These are phyloP conservation scores for Thunnus maccoyii DNA, from an alignment of 2,113 vertebrate genomes.

Conservation along the genomic window DNA sequence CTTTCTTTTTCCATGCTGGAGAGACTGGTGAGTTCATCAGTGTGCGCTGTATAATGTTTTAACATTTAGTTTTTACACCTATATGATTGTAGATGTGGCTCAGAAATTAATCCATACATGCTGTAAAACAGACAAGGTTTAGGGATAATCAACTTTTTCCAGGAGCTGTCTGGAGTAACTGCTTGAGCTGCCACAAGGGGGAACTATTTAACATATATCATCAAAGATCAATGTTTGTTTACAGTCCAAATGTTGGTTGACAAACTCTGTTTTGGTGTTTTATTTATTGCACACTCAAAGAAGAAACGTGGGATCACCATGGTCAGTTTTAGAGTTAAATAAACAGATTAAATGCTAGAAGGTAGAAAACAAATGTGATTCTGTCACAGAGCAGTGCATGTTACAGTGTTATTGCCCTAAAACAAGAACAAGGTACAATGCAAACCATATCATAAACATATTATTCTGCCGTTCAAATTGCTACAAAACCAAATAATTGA, in stretches of 20 bases:
- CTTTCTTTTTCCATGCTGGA: slow-evolving; percentile 94
- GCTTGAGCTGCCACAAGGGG: no score
- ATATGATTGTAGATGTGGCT: no score
- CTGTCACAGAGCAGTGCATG: background rate
- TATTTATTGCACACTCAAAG: background rate
- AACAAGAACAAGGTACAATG: background rate
- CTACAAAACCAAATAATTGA: background rate
- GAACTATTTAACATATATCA: no score
- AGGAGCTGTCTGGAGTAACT: no score
- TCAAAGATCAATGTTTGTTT: no score
- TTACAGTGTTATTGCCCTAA: background rate
- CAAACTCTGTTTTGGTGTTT: background rate
- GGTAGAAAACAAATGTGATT: no score
- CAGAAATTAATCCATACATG: background rate
- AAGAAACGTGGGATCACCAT: background rate
- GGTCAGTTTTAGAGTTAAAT: background rate
- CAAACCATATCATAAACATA: background rate
- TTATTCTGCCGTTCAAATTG: background rate
- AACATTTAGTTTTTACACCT: no score
- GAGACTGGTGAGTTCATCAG: slow-evolving; percentile 88
- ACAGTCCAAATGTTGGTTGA: no score
- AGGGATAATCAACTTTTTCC: no score
- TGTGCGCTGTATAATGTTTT: no score
- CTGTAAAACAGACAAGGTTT: no score
- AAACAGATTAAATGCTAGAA: no score